phyloP scores from a whole-genome alignment of 2,797 vertebrate genomes.

The Eulemur coronatus region DNA sequence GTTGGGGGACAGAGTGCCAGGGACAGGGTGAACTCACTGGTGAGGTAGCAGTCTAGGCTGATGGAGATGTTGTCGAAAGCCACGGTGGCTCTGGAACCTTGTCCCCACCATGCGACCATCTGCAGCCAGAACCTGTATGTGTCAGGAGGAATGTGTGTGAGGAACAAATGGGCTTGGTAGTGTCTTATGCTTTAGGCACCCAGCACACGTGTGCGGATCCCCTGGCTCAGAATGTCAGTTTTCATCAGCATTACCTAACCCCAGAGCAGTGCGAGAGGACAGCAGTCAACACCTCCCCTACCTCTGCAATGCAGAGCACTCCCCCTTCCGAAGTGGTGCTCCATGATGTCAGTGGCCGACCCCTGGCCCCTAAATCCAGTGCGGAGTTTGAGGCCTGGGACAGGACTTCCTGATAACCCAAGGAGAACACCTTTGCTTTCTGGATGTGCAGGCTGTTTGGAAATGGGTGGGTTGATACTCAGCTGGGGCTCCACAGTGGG shows the following conservation, averaged over 20 bases:
- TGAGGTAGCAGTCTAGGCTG: slow-evolving; percentile 97
- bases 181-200: neutral
- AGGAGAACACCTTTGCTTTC: neutral
- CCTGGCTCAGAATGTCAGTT: fast-evolving
- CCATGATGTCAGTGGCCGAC: neutral
- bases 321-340: neutral
- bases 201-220: fast-evolving
- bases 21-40: slow-evolving; percentile 90
- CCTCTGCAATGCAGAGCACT: neutral
- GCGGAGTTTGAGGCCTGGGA: neutral
- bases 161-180: neutral
- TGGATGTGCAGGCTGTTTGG: neutral
- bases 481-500: neutral
- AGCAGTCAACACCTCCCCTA: no score
- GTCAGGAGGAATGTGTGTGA: slow-evolving; percentile 51
- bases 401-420: neutral
- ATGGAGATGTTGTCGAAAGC: slow-evolving; percentile 96
- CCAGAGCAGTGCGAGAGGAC: neutral
- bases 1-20: neutral
- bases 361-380: neutral
- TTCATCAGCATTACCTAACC: neutral
- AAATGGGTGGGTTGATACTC: neutral
- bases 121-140: slow-evolving; percentile 95
- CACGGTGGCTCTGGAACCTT: slow-evolving; percentile 89
- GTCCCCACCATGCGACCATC: slow-evolving; percentile 91